phyloP scores from a whole-genome alignment of 2,888 invertebrate species.

The Masnerella sp. region DNA sequence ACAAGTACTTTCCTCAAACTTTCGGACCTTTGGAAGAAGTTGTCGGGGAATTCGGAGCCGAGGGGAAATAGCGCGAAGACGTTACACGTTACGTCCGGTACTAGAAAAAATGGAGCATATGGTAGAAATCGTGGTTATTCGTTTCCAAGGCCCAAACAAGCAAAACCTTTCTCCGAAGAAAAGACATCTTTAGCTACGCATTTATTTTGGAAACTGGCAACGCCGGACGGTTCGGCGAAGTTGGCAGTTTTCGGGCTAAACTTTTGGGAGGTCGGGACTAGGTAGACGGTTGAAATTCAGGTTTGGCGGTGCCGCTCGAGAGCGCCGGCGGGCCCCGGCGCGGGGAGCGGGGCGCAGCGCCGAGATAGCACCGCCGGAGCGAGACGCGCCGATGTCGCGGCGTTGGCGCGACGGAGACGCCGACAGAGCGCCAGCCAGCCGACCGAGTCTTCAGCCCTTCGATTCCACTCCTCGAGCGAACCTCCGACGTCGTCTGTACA shows the following conservation, averaged over 20 bases:
- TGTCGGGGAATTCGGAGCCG: too few species aligned
- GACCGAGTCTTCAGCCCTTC: conserved; percentile 62
- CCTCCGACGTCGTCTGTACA: conserved; percentile 58
- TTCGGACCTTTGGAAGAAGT: too few species aligned
- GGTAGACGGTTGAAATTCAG: conserved; percentile 70
- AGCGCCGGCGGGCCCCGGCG: conserved; percentile 63
- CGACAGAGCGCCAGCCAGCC: conserved; percentile 42
- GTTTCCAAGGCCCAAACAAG: too few species aligned
- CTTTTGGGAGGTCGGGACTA: conserved; percentile 68
- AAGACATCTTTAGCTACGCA: too few species aligned
- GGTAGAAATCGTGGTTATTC: too few species aligned
- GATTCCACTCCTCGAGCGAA: conserved; percentile 55
- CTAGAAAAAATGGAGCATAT: too few species aligned
- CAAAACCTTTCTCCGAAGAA: too few species aligned
- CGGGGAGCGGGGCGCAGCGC: conserved; percentile 36
- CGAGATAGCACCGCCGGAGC: conserved; percentile 36
- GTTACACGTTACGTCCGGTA: too few species aligned
- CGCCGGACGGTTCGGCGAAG: conserved; percentile 57
- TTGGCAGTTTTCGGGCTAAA: conserved; percentile 62
- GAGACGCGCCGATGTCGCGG: conserved; percentile 3
- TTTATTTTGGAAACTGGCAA: conserved; percentile 59
- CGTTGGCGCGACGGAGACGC: conserved; percentile 38
- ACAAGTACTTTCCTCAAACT: too few species aligned
- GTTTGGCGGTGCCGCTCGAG: conserved; percentile 66
- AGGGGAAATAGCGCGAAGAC: too few species aligned